phyloP scores from a whole-genome alignment of 2,888 invertebrate genomes.

The Drosophila maculinotata region DNA sequence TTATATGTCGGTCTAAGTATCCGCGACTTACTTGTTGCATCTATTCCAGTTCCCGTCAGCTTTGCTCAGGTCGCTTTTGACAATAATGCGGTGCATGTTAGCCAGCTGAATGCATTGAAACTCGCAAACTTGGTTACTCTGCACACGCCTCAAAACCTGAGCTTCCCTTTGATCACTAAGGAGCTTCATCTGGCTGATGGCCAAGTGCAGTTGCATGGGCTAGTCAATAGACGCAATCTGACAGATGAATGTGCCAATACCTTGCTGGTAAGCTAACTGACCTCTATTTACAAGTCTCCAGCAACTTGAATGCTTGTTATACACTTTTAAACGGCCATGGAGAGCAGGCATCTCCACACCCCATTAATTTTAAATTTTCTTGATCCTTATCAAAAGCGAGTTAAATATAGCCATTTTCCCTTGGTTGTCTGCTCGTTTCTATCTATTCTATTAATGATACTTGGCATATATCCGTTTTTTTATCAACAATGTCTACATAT shows the following conservation, averaged over 20 bases:
- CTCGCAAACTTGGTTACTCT: conserved; percentile 85
- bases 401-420: too few relatives aligned
- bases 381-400: too few relatives aligned
- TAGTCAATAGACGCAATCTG: conserved; percentile 85
- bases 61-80: conserved; percentile 85
- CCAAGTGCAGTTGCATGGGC: conserved; percentile 69
- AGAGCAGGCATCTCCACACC: too few relatives aligned
- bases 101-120: conserved; percentile 85
- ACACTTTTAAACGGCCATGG: too few relatives aligned
- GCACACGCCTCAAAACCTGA: conserved; percentile 85
- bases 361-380: too few relatives aligned
- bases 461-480: too few relatives aligned
- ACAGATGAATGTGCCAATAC: conserved; percentile 85
- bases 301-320: too few relatives aligned
- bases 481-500: too few relatives aligned
- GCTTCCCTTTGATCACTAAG: conserved; percentile 79
- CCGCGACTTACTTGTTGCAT: background rate
- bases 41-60: conserved; percentile 81
- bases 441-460: too few relatives aligned
- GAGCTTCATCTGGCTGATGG: conserved; percentile 81
- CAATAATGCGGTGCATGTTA: conserved; percentile 83
- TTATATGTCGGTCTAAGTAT: background rate
- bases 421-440: too few relatives aligned
- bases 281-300: background rate
- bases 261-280: conserved; percentile 85